phyloP scores from a whole-genome alignment of 2,113 vertebrate species.

The Urocitellus parryii region DNA sequence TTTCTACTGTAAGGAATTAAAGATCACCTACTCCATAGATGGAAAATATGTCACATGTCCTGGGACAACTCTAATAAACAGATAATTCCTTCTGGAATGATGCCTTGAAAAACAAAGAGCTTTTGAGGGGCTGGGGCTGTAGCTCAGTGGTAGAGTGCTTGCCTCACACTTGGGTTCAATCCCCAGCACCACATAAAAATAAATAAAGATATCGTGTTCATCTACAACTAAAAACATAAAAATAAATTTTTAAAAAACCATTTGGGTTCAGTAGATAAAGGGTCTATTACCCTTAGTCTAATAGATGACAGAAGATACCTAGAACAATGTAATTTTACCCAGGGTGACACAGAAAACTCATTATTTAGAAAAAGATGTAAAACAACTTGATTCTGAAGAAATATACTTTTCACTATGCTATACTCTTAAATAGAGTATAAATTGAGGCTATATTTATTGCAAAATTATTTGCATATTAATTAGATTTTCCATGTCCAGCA shows the following conservation, averaged over 20 bases:
- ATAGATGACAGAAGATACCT: neutral
- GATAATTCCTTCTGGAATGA: neutral
- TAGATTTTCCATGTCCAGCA: neutral
- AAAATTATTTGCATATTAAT: neutral
- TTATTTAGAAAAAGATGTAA: neutral
- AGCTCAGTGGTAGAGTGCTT: too few relatives aligned
- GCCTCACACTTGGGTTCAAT: too few relatives aligned
- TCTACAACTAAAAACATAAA: too few relatives aligned
- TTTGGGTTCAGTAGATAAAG: neutral
- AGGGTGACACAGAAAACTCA: neutral
- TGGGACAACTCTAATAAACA: neutral
- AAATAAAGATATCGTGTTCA: too few relatives aligned
- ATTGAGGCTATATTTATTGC: neutral
- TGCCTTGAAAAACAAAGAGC: neutral
- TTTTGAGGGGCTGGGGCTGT: neutral
- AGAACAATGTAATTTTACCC: neutral
- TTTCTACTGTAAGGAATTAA: neutral
- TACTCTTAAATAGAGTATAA: neutral
- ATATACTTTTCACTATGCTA: neutral
- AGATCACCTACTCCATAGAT: neutral
- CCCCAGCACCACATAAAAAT: too few relatives aligned
- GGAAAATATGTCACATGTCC: neutral
- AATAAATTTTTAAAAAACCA: neutral
- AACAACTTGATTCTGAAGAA: neutral
- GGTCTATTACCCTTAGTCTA: neutral